These are phyloP conservation scores for Euphonia xanthogaster DNA, from an alignment of 2,797 vertebrate species.

Conservation along the genomic window DNA sequence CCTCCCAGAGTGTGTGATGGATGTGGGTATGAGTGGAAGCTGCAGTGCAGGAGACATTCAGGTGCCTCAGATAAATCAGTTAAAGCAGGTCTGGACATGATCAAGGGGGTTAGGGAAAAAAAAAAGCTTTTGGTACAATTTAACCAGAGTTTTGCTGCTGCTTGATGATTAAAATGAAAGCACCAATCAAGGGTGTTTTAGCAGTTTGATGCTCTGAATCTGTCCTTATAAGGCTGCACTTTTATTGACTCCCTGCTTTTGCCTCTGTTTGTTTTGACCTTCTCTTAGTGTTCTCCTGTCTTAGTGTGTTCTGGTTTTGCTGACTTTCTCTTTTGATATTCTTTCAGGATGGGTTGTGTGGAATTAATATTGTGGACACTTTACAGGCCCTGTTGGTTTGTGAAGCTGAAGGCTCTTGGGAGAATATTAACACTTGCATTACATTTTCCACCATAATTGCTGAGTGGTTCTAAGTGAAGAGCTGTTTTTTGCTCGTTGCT, in stretches of 20 bases:
- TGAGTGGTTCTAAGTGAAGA: background rate
- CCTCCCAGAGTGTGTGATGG: background rate
- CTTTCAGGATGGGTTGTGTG: background rate
- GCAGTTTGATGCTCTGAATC: background rate
- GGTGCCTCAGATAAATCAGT: background rate
- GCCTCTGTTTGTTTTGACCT: background rate
- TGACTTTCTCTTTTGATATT: background rate
- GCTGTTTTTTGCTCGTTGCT: background rate
- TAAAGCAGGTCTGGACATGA: background rate
- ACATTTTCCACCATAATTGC: background rate
- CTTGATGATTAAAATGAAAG: background rate
- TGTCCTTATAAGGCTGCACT: background rate
- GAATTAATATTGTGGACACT: background rate
- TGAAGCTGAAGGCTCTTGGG: background rate
- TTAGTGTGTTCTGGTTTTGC: background rate
- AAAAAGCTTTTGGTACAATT: background rate
- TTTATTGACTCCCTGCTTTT: background rate
- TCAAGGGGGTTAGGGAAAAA: accelerated
- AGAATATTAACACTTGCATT: conserved; percentile 9
- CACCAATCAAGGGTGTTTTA: background rate
- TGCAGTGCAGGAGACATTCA: background rate
- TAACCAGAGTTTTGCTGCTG: background rate
- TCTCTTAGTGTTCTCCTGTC: background rate
- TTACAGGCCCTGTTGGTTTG: background rate
- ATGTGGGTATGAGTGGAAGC: background rate